Evolutionary conservation across 2,888 invertebrate genomes (phyloP).

Genomic region (Cheilosia vernalis): DNA sequence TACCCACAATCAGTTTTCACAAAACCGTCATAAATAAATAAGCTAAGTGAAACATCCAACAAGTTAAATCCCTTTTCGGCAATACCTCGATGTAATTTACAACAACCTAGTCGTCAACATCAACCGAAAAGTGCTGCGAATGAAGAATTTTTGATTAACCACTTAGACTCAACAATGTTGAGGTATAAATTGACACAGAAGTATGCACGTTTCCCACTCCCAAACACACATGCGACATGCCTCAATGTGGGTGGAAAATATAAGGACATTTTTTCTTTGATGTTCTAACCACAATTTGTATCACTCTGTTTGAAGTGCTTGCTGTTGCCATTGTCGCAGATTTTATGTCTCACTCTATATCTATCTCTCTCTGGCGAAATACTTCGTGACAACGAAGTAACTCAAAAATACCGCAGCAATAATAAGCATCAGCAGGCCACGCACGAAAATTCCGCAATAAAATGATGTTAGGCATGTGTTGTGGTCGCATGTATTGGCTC

Average conservation of each 20-base stretch:
- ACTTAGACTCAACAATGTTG: constrained; percentile 56
- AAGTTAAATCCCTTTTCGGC: not conserved
- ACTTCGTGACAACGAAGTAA: constrained; percentile 46
- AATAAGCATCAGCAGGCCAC: constrained; percentile 46
- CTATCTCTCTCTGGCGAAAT: not conserved
- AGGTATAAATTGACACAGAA: constrained; percentile 53
- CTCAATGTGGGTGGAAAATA: constrained; percentile 17
- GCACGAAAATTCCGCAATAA: constrained; percentile 45
- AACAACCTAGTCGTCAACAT: constrained; percentile 28
- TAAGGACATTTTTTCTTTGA: constrained; percentile 58
- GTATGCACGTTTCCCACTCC: not conserved
- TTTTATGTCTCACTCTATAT: constrained; percentile 26
- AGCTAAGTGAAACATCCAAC: not conserved
- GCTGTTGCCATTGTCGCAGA: constrained; percentile 12
- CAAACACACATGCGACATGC: constrained; percentile 19
- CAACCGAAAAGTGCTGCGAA: constrained; percentile 53
- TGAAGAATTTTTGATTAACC: constrained; percentile 73
- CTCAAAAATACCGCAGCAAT: constrained; percentile 54
- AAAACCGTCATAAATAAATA: not conserved
- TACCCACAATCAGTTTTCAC: no score
- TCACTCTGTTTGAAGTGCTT: constrained; percentile 57
- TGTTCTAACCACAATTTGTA: constrained; percentile 57
- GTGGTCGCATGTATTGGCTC: not conserved
- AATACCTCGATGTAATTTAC: constrained; percentile 28
- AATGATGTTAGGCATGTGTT: not conserved